phyloP scores from a whole-genome alignment of 2,888 invertebrate genomes.

The Platycheirus albimanus region DNA sequence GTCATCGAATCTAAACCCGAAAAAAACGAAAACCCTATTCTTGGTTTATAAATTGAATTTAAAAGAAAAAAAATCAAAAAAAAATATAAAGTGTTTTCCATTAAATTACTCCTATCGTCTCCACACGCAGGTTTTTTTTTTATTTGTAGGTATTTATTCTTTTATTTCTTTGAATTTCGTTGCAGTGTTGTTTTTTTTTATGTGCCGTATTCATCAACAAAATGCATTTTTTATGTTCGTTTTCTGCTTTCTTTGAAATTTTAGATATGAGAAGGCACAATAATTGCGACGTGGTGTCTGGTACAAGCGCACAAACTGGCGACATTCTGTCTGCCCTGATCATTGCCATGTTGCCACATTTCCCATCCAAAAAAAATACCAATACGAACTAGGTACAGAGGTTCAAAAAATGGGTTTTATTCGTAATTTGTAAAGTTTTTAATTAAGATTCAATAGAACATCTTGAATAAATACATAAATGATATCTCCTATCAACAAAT shows the following conservation, averaged over 20 bases:
- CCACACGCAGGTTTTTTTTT: conserved; percentile 58
- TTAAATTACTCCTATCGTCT: conserved; percentile 58
- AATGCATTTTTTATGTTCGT: conserved; percentile 73
- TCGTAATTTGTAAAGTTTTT: background rate
- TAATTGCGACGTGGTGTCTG: conserved; percentile 89
- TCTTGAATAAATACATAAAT: no score
- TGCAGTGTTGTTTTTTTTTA: conserved; percentile 36
- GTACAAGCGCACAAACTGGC: conserved; percentile 90
- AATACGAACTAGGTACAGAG: conserved; percentile 1
- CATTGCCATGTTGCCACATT: conserved; percentile 87
- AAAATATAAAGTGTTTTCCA: conserved; percentile 61
- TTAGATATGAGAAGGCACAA: conserved; percentile 73
- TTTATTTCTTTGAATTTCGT: conserved; percentile 66
- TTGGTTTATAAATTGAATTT: conserved; percentile 53
- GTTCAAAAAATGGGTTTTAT: background rate
- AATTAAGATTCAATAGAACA: background rate
- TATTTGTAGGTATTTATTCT: conserved; percentile 39
- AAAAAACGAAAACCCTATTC: conserved; percentile 32
- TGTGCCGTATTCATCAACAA: conserved; percentile 39
- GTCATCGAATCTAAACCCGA: background rate
- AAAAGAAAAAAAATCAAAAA: conserved; percentile 24
- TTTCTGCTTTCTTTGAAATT: conserved; percentile 72
- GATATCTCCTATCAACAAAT: no score
- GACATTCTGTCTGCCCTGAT: conserved; percentile 96
- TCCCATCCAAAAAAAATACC: conserved; percentile 56